A percentile compares a stretch with the other conserved stretches of the same genome.
These are phyloP conservation scores for Steromphala cineraria DNA, from an alignment of 2,888 invertebrate genomes.

Conservation along the genomic window DNA sequence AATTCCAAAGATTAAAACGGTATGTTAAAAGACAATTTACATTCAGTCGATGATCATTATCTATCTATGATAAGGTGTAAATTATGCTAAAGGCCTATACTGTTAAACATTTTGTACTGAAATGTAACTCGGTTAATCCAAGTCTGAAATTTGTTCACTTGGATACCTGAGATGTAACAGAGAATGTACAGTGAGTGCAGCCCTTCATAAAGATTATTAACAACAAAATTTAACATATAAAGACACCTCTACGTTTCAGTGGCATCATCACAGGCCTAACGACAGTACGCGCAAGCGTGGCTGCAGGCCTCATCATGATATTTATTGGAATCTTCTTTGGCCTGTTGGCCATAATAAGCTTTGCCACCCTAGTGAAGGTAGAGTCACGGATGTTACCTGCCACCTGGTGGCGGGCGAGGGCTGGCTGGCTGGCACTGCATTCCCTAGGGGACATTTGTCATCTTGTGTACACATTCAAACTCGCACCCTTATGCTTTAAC, in stretches of 20 bases:
- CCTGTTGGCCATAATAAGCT: slow-evolving; percentile 55
- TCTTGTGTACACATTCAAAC: not conserved
- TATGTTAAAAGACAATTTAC: no score
- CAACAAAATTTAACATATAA: not conserved
- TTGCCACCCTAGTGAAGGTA: slow-evolving; percentile 92
- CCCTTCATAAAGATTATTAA: no score
- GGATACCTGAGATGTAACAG: not conserved
- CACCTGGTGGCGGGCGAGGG: not conserved
- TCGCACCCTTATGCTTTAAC: not conserved
- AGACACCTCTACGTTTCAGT: slow-evolving; percentile 75
- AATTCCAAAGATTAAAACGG: no score
- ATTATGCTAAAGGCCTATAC: no score
- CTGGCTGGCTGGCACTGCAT: not conserved
- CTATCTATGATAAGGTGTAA: no score
- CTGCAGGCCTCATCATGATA: slow-evolving; percentile 87
- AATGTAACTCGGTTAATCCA: no score
- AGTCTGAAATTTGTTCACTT: not conserved
- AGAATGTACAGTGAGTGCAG: not conserved
- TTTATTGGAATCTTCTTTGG: slow-evolving; percentile 80
- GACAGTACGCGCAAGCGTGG: slow-evolving; percentile 77
- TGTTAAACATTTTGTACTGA: no score
- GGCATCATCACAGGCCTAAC: slow-evolving; percentile 87
- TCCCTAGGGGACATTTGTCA: not conserved
- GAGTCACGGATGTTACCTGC: not conserved
- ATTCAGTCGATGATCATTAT: no score